Conservation (phyloP, 2,888 invertebrate genomes). For the Amblyjoppa fuscipennis region DNA sequence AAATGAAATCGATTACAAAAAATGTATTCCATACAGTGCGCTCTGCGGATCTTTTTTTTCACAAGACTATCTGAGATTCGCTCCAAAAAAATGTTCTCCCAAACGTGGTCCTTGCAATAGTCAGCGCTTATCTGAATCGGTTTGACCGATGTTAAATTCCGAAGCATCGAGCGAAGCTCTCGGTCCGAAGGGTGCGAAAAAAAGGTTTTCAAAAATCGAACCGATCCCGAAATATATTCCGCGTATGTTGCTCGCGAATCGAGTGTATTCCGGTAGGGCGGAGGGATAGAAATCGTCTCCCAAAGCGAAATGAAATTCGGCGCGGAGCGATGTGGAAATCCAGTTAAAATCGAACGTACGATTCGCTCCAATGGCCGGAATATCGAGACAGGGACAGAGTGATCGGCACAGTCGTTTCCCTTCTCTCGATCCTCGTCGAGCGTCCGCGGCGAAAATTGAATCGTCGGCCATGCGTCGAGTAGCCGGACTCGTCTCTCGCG, state of each 20-base stretch:
- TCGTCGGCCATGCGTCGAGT: conserved; percentile 65
- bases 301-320: conserved; percentile 71
- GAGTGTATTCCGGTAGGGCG: not conserved
- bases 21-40: too few species aligned
- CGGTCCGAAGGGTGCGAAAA: conserved; percentile 6
- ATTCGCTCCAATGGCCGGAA: conserved; percentile 38
- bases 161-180: conserved; percentile 16
- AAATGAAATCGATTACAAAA: too few species aligned
- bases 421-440: conserved; percentile 50
- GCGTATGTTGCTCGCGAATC: not conserved
- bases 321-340: conserved; percentile 73
- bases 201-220: conserved; percentile 22
- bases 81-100: too few species aligned
- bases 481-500: conserved; percentile 45
- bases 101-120: too few species aligned
- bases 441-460: conserved; percentile 71
- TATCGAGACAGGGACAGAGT: conserved; percentile 41
- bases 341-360: conserved; percentile 75
- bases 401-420: conserved; percentile 50
- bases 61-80: too few species aligned
- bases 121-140: too few species aligned
- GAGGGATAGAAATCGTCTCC: conserved; percentile 40
- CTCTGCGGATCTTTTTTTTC: too few species aligned
- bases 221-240: conserved; percentile 29
- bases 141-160: not conserved